A percentile compares a stretch with the other conserved stretches of the same genome.
These are phyloP conservation scores for Clarias macrocephalus DNA, from an alignment of 2,113 vertebrate species.

Conservation along the genomic window DNA sequence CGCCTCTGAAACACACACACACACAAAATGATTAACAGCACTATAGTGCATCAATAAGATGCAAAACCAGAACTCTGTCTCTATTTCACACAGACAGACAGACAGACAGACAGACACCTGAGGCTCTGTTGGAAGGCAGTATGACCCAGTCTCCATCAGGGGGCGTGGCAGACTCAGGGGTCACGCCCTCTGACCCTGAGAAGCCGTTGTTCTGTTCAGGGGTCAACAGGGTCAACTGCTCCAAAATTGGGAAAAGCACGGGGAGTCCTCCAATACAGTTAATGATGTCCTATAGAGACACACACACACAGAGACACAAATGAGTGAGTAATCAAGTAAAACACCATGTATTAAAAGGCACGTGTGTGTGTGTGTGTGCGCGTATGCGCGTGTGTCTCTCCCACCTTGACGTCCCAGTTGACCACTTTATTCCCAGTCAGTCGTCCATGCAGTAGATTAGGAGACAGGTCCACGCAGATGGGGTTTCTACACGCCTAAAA, in stretches of 20 bases:
- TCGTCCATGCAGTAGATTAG: constrained; percentile 89
- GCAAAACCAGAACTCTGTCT: neutral
- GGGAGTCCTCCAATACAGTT: constrained; percentile 91
- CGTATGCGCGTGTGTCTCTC: neutral
- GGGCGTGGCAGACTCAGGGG: constrained; percentile 79
- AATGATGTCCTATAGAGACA: constrained; percentile 84
- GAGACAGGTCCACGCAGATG: constrained; percentile 93
- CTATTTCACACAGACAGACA: constrained; percentile 10
- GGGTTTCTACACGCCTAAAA: constrained; percentile 89
- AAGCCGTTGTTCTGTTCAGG: constrained; percentile 70
- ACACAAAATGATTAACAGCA: neutral
- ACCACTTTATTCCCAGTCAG: constrained; percentile 97
- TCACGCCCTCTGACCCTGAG: constrained; percentile 70
- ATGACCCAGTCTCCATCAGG: constrained; percentile 88
- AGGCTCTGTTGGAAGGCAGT: constrained; percentile 85
- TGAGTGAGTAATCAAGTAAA: neutral
- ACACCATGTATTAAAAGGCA: neutral
- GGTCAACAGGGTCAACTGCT: constrained; percentile 82
- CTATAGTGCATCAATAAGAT: neutral
- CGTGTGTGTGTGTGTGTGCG: neutral
- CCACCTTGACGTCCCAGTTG: constrained; percentile 98
- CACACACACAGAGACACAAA: constrained; percentile 13
- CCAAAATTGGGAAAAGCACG: constrained; percentile 87
- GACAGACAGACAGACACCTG: constrained; percentile 80
- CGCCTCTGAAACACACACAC: constrained; percentile 77